These are phyloP conservation scores for Tricholauxania praeusta DNA, from an alignment of 2,888 invertebrate genomes.

Conservation along the genomic window DNA sequence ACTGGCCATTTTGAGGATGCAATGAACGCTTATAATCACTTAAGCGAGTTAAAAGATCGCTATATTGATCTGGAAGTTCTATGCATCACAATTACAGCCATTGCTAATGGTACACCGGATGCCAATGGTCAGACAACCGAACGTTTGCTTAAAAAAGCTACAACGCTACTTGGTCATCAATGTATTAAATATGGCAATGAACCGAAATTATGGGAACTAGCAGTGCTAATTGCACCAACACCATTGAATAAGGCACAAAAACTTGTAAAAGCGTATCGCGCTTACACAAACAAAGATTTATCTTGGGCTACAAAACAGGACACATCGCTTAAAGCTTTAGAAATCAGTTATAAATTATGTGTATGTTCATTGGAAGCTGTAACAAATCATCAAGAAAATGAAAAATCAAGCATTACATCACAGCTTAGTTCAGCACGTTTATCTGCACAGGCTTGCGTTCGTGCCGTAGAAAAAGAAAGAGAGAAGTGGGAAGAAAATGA, in stretches of 20 bases:
- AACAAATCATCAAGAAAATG: slow-evolving; percentile 68
- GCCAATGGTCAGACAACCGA: slow-evolving; percentile 71
- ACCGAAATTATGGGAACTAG: slow-evolving; percentile 84
- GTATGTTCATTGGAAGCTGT: slow-evolving; percentile 72
- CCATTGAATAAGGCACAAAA: slow-evolving; percentile 76
- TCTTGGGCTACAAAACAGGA: slow-evolving; percentile 72
- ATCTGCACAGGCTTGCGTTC: slow-evolving; percentile 72
- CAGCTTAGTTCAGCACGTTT: slow-evolving; percentile 73
- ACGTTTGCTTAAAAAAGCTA: slow-evolving; percentile 62
- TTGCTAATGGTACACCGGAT: slow-evolving; percentile 75
- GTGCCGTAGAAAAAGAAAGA: slow-evolving; percentile 67
- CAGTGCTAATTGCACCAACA: slow-evolving; percentile 77
- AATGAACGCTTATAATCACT: slow-evolving; percentile 84
- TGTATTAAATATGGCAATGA: slow-evolving; percentile 73
- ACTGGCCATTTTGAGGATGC: slow-evolving; percentile 88
- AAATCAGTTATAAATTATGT: slow-evolving; percentile 73
- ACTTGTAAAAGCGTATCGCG: slow-evolving; percentile 82
- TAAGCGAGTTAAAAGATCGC: slow-evolving; percentile 87
- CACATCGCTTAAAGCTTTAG: slow-evolving; percentile 74
- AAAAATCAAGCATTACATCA: slow-evolving; percentile 71
- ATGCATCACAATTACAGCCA: slow-evolving; percentile 77
- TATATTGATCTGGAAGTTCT: slow-evolving; percentile 84
- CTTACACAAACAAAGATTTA: slow-evolving; percentile 74
- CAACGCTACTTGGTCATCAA: slow-evolving; percentile 62
- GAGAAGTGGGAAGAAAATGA: slow-evolving; percentile 70